Percentiles rank a stretch among this genome's conserved stretches.
These are phyloP conservation scores for Aspidoscelis tigris DNA, from an alignment of 2,113 vertebrate genomes.

Conservation along the genomic window DNA sequence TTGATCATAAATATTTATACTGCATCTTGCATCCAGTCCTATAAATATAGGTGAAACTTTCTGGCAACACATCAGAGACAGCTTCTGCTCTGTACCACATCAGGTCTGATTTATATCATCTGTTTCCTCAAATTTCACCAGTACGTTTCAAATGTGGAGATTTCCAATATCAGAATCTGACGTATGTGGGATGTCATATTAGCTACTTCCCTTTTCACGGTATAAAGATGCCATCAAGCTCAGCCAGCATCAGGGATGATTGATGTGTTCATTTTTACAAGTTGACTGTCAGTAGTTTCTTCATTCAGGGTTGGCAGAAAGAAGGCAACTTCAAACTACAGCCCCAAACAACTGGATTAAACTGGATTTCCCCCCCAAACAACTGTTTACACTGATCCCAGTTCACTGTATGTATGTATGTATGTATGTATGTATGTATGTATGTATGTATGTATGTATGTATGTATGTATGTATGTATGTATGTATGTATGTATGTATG, in stretches of 20 bases:
- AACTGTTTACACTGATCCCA: too few relatives aligned
- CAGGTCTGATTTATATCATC: conserved; percentile 2
- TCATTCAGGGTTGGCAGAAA: neutral
- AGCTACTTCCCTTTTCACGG: neutral
- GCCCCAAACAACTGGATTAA: too few relatives aligned
- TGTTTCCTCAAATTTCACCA: neutral
- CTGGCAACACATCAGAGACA: neutral
- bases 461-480: too few relatives aligned
- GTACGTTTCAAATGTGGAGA: neutral
- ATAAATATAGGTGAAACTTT: conserved; percentile 19
- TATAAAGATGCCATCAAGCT: neutral
- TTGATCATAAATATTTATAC: conserved; percentile 11
- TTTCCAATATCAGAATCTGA: neutral
- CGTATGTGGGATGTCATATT: neutral
- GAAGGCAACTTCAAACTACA: too few relatives aligned
- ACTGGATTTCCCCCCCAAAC: too few relatives aligned
- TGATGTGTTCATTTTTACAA: neutral
- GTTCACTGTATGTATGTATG: neutral
- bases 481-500: too few relatives aligned
- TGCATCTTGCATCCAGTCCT: neutral
- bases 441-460: too few relatives aligned
- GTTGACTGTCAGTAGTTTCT: neutral
- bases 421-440: too few relatives aligned
- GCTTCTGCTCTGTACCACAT: neutral
- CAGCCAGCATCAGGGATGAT: neutral